Base-by-base conservation (phyloP, 1,140 invertebrate genomes). In the Euborellia annulipes region DNA sequence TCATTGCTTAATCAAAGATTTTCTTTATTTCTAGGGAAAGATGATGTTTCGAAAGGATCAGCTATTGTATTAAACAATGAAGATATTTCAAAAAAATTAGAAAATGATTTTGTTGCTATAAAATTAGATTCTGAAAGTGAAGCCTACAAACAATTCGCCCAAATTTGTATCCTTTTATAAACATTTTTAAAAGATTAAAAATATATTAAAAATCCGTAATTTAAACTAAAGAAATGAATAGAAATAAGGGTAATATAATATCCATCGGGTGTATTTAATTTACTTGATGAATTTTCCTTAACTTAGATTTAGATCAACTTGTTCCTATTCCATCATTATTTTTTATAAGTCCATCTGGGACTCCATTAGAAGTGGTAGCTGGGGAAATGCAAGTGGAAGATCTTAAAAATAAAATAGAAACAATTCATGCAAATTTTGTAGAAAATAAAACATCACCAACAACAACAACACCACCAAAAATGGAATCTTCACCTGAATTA, bases 301-400 rank as follows among this genome's bases (percentile, higher is more conserved):
- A 38, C 36, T n/a, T n/a, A 19, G 22, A 37, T n/a, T 50, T 19
- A 87, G 85, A 87, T 69, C 82, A 85, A 65, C 64, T 87, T 45
- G 78, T 86, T 22, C 74, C 82, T 21, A 70, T 88, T 17, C 86
- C 86, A 27, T 85, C 83, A 0, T 58, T 85, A n/a, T 90, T 82
- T 63, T 89, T 89, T 56, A 89, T 91, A 59, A 82, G 80, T 6
- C 65, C 75, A 22, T 75, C 78, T 64, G 85, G 85, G 2, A 65
- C 69, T 14, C 82, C 85, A 0, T 53, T 88, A 47, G 82, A 87
- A 60, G 73, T 88, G 16, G 69, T 85, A 21, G 78, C 72, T 30
- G 79, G 79, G 11, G 63, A 60, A 6, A 56, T 66, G 19, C 59
- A 64, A 47, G 54, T 63, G 0, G 54, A 62, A 18, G 68, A 71